A percentile compares a stretch with the other conserved stretches of the same genome.
phyloP scores from a whole-genome alignment of 1,140 invertebrate genomes.

The Aricia agestis region DNA sequence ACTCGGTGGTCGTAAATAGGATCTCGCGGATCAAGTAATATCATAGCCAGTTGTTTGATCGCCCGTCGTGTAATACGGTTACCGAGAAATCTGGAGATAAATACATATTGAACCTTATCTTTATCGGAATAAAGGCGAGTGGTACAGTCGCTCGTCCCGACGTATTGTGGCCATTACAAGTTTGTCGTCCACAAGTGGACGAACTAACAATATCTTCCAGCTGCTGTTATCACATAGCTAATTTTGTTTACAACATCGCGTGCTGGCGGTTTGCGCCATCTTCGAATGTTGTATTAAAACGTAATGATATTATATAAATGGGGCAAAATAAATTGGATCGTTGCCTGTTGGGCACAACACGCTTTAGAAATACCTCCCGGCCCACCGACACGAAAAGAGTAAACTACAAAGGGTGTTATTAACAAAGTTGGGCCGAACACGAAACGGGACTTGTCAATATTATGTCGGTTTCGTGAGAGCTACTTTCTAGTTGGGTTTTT shows the following conservation, averaged over 20 bases:
- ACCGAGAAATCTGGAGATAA: no score
- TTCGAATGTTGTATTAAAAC: neutral
- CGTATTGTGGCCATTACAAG: no score
- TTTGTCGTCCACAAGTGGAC: no score
- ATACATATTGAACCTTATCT: no score
- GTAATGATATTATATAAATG: constrained; percentile 9
- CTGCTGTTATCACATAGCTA: constrained; percentile 13
- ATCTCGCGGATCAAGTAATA: no score
- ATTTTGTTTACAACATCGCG: constrained; percentile 15
- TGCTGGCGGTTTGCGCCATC: neutral
- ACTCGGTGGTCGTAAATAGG: no score
- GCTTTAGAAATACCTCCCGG: neutral
- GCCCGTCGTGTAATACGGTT: no score
- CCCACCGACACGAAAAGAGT: neutral
- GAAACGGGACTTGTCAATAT: neutral
- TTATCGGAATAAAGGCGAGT: no score
- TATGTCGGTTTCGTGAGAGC: neutral
- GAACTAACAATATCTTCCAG: constrained; percentile 3
- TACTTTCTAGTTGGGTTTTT: neutral
- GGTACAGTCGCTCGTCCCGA: no score
- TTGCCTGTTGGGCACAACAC: neutral
- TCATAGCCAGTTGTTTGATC: no score
- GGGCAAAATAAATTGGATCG: neutral
- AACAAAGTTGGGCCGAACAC: neutral
- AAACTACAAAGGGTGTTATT: constrained; percentile 1